These are phyloP conservation scores for Macrotrachela quadricornifera DNA, from an alignment of 1,140 invertebrate species.

Conservation along the genomic window DNA sequence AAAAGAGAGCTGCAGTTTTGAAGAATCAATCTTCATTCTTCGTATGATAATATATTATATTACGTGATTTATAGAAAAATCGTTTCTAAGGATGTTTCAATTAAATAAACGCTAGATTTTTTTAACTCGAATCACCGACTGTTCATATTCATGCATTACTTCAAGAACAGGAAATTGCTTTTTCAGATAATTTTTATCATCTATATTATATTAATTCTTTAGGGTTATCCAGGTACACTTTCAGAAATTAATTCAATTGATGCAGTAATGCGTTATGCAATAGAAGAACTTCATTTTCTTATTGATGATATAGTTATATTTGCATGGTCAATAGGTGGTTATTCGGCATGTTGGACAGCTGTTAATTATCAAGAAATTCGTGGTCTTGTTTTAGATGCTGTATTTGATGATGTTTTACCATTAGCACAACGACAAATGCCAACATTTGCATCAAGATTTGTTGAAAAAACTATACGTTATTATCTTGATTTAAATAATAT, in stretches of 20 bases:
- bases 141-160: no score
- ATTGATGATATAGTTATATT: constrained; percentile 64
- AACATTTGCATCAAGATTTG: background rate
- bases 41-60: no score
- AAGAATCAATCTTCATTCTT: no score
- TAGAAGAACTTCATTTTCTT: constrained; percentile 48
- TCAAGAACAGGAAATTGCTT: no score
- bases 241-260: constrained; percentile 30
- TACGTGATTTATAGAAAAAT: no score
- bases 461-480: background rate
- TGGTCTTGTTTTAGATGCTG: constrained; percentile 40
- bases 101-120: no score
- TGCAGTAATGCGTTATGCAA: constrained; percentile 77
- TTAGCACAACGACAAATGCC: background rate
- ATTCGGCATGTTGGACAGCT: constrained; percentile 64
- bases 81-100: no score
- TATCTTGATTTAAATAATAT: background rate
- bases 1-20: no score
- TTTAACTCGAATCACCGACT: no score
- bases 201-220: no score
- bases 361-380: constrained; percentile 65
- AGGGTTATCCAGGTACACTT: no score
- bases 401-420: background rate
- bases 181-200: no score
- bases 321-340: constrained; percentile 95